Conservation (phyloP, 2,113 vertebrate genomes). For the Macrotus californicus region DNA sequence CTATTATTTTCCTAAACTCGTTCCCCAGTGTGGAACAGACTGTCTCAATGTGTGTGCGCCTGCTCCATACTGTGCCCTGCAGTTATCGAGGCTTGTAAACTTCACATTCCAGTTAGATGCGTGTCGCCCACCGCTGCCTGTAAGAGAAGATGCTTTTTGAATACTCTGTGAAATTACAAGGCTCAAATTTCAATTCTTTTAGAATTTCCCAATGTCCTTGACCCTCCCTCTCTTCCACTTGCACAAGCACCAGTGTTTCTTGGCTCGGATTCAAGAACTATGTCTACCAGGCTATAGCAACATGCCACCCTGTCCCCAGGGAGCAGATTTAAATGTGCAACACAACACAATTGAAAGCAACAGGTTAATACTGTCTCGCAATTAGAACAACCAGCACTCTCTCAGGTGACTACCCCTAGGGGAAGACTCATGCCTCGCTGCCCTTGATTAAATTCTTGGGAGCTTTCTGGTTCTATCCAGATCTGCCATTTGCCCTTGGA, state of each 20-base stretch:
- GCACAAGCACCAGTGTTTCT: background rate
- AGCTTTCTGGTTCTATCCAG: constrained; percentile 72
- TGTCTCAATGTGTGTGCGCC: rapidly evolving
- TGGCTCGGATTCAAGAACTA: background rate
- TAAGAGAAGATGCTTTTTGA: background rate
- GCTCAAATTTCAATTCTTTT: background rate
- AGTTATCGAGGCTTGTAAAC: background rate
- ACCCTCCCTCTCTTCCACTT: background rate
- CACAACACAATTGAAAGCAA: background rate
- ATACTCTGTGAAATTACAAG: background rate
- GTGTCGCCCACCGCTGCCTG: background rate
- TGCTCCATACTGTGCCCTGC: background rate
- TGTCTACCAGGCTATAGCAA: background rate
- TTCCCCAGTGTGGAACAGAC: background rate
- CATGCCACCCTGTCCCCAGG: background rate
- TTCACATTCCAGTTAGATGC: background rate
- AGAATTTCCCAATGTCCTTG: background rate
- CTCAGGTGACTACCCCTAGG: constrained; percentile 63
- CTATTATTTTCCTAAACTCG: background rate
- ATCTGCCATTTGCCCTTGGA: constrained; percentile 68
- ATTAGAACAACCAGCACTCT: background rate
- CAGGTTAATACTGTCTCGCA: constrained; percentile 1
- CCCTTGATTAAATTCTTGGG: constrained; percentile 60
- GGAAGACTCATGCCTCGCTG: constrained; percentile 54
- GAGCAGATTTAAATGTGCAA: constrained; percentile 21